Conservation (phyloP, 2,113 vertebrate genomes). For the Oreotrochilus melanogaster region DNA sequence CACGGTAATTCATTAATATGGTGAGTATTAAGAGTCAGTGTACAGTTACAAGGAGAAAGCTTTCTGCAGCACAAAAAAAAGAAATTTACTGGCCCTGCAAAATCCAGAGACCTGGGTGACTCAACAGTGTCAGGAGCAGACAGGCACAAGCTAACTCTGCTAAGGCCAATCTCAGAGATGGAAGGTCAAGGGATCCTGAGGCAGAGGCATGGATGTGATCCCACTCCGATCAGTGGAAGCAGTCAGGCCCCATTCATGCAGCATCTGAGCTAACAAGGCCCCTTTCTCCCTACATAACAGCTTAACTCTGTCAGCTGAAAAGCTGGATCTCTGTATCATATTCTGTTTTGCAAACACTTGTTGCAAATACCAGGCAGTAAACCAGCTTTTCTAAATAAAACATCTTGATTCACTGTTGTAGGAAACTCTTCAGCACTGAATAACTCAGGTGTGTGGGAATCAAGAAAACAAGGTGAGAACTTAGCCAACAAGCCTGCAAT, state of each 20-base stretch:
- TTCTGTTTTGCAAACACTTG: not conserved
- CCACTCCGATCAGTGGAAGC: not conserved
- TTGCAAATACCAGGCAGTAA: not conserved
- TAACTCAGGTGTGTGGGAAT: not conserved
- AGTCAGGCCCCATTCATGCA: not conserved
- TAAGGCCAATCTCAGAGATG: not conserved
- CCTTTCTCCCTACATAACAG: not conserved
- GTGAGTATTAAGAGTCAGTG: not conserved
- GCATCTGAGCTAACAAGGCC: not conserved
- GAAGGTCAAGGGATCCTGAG: not conserved
- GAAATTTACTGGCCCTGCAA: not conserved
- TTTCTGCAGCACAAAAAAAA: not conserved
- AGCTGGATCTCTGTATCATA: not conserved
- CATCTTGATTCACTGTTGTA: not conserved
- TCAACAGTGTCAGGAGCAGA: not conserved
- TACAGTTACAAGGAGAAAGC: not conserved
- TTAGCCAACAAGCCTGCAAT: rapidly evolving
- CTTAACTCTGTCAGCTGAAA: not conserved
- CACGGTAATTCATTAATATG: slow-evolving; percentile 3
- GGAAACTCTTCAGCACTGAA: not conserved
- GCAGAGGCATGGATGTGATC: not conserved
- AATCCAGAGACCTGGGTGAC: not conserved
- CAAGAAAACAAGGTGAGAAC: not conserved
- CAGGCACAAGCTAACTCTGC: not conserved
- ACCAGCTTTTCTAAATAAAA: not conserved